phyloP scores from a whole-genome alignment of 2,888 invertebrate species.

The Eremobia ochroleuca region DNA sequence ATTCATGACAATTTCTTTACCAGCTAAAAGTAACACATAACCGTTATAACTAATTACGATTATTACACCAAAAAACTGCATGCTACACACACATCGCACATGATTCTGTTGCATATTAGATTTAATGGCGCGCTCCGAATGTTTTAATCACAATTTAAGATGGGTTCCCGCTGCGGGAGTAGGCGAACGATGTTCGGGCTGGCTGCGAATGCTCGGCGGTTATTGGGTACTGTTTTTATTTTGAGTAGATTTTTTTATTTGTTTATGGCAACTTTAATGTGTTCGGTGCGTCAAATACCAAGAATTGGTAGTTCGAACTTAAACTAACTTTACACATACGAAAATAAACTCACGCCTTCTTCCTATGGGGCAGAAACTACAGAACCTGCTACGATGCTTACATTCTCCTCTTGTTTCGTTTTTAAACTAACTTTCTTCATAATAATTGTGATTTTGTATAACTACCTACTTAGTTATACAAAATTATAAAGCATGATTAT shows the following conservation, averaged over 20 bases:
- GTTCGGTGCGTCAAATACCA: not conserved
- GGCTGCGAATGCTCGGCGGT: conserved; percentile 8
- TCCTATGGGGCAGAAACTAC: not conserved
- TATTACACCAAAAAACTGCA: conserved; percentile 81
- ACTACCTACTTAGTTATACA: not conserved
- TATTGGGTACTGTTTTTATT: not conserved
- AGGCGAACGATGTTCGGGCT: conserved; percentile 38
- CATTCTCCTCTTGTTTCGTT: not conserved
- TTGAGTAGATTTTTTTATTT: not conserved
- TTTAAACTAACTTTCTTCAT: not conserved
- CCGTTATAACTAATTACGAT: conserved; percentile 78
- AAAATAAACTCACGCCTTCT: not conserved
- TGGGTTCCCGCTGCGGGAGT: conserved; percentile 55
- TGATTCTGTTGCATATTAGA: conserved; percentile 88
- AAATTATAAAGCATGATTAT: not conserved
- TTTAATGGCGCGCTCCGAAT: conserved; percentile 87
- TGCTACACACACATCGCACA: conserved; percentile 78
- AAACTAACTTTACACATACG: not conserved
- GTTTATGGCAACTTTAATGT: not conserved
- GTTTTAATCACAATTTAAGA: conserved; percentile 85
- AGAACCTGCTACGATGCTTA: not conserved
- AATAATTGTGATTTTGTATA: not conserved
- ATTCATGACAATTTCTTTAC: conserved; percentile 43
- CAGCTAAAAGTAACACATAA: conserved; percentile 51
- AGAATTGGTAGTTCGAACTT: not conserved